Evolutionary conservation across 1,140 invertebrate genomes (phyloP).

Genomic region (Prorops nasuta): DNA sequence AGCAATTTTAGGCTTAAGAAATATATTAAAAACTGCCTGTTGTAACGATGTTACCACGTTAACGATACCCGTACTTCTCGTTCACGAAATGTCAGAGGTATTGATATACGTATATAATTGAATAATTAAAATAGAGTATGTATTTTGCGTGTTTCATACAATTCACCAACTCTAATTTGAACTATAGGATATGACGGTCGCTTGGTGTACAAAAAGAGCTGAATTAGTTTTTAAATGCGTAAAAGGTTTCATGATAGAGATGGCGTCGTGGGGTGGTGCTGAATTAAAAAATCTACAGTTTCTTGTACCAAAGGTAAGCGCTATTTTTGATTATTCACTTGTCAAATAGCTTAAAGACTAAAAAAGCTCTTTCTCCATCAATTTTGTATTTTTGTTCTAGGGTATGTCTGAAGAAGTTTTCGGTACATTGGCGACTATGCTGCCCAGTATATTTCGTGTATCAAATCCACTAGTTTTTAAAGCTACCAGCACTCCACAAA

Average conservation of each 20-base stretch:
- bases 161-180: no score
- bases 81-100: slow-evolving; percentile 93
- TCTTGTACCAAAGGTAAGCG: slow-evolving; percentile 70
- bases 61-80: slow-evolving; percentile 87
- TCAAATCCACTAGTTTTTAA: slow-evolving; percentile 81
- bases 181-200: slow-evolving; percentile 92
- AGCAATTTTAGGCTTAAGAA: slow-evolving; percentile 90
- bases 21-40: slow-evolving; percentile 92
- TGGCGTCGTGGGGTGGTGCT: slow-evolving; percentile 87
- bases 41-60: slow-evolving; percentile 90
- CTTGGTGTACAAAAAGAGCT: slow-evolving; percentile 92
- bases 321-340: background rate
- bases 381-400: slow-evolving; percentile 65
- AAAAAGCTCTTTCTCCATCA: background rate
- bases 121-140: slow-evolving; percentile 3
- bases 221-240: slow-evolving; percentile 98
- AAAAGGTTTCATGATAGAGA: slow-evolving; percentile 99
- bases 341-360: background rate
- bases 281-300: slow-evolving; percentile 87
- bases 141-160: background rate
- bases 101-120: slow-evolving; percentile 14
- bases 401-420: slow-evolving; percentile 86
- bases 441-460: slow-evolving; percentile 86
- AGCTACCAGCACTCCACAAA: slow-evolving; percentile 51
- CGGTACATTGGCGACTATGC: slow-evolving; percentile 78